Evolutionary conservation across 2,888 invertebrate genomes (phyloP), one percentile per base, ranked within the genome.

Genomic region (Trypoxylon attenuatum): DNA sequence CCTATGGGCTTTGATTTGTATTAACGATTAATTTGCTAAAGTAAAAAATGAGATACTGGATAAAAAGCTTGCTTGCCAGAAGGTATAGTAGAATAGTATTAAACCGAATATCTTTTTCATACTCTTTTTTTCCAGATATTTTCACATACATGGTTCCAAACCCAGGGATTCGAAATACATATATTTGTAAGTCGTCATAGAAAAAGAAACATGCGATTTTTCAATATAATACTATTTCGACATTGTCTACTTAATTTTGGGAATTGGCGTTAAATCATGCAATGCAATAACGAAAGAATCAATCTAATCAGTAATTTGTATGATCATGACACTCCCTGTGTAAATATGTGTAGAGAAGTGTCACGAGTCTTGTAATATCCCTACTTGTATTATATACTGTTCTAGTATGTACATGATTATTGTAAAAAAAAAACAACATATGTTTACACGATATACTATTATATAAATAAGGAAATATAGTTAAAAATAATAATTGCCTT

Each of bases 401-500:
- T 72, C 67, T 74, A 74, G 68, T 63, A 76, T 62, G 68, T 78
- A 69, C 69, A 79, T 76, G 71, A 75, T 81, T 77, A 80, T 77
- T 82, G 81, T 83, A 78, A 83, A 79, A 54, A 73, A 67, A 75
- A 74, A 71, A n/a, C n/a, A 25, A 25, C 25, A 33, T 62, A 76
- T 71, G 70, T 82, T 80, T 80, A 79, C 81, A 76, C 71, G 67
- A 76, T 71, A 80, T 74, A 79, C 67, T 76, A 78, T 67, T 39
- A 39, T 16, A 21, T n/a, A 38, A 5, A 22, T 50, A 13, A 18
- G 45, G 18, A 52, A 74, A 77, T 76, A 83, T 81, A 82, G 80
- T 83, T 84, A 84, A 70, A n/a, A 84, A 85, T 84, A 76, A 85
- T 85, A 84, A 86, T 86, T 86, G 86, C 86, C 86, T 87, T 87